A percentile compares a stretch with the other conserved stretches of the same genome.
These are phyloP conservation scores for Dicentrarchus labrax DNA, from an alignment of 2,113 vertebrate species.

Conservation along the genomic window DNA sequence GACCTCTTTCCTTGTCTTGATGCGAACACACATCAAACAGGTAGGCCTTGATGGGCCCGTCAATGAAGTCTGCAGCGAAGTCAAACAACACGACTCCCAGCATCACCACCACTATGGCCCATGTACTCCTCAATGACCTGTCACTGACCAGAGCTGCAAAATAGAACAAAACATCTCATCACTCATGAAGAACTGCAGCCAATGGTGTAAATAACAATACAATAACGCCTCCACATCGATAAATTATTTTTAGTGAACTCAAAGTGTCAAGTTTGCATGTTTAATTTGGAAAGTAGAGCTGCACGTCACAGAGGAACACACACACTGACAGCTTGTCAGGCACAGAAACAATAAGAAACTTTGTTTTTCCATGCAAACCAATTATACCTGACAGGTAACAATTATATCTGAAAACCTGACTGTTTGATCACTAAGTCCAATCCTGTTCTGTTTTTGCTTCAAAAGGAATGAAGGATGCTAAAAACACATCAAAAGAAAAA, in stretches of 20 bases:
- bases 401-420: neutral
- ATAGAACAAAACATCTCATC: slow-evolving; percentile 12
- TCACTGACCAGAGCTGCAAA: slow-evolving; percentile 77
- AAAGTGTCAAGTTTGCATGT: neutral
- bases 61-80: slow-evolving; percentile 98
- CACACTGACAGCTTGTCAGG: neutral
- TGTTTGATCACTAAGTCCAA: neutral
- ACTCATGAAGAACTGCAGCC: neutral
- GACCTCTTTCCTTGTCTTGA: slow-evolving; percentile 93
- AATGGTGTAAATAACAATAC: neutral
- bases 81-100: slow-evolving; percentile 96
- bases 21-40: slow-evolving; percentile 98
- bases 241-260: neutral
- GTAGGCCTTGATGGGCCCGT: slow-evolving; percentile 98
- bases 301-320: neutral
- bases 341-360: neutral
- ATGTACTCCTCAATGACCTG: slow-evolving; percentile 76
- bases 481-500: neutral
- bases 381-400: neutral
- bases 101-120: slow-evolving; percentile 94
- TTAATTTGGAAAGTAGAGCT: neutral
- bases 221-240: neutral
- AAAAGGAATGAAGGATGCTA: neutral
- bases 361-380: neutral
- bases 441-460: neutral